Evolutionary conservation across 1,140 invertebrate species (phyloP).

Genomic region (Euglossa dilemma): DNA sequence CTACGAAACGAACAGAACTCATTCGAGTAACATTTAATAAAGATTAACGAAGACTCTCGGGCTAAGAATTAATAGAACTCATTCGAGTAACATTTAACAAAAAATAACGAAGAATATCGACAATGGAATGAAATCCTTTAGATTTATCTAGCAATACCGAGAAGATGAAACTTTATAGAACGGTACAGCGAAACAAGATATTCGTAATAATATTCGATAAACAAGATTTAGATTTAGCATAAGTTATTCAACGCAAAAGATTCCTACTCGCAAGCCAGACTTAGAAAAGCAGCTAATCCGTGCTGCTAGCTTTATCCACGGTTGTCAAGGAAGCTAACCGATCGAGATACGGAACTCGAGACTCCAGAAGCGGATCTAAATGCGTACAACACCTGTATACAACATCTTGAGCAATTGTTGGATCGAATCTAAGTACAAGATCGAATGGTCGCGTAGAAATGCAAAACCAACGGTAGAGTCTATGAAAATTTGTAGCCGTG

Average conservation of each 20-base stretch:
- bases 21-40: too few relatives aligned
- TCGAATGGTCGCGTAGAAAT: background rate
- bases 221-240: background rate
- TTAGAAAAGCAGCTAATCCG: background rate
- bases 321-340: conserved; percentile 6
- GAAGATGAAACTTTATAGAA: too few relatives aligned
- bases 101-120: too few relatives aligned
- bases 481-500: background rate
- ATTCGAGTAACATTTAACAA: too few relatives aligned
- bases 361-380: background rate
- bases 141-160: too few relatives aligned
- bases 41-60: too few relatives aligned
- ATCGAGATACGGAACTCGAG: background rate
- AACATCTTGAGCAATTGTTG: background rate
- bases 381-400: background rate
- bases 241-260: background rate
- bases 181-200: too few relatives aligned
- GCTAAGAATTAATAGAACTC: too few relatives aligned
- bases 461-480: background rate
- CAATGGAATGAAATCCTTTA: too few relatives aligned
- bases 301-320: background rate
- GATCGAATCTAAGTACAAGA: background rate
- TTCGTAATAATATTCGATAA: too few relatives aligned
- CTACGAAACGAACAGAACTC: too few relatives aligned
- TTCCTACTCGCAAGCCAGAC: background rate